Base-by-base conservation (phyloP, 1,140 invertebrate genomes). In the Habropoda laboriosa region DNA sequence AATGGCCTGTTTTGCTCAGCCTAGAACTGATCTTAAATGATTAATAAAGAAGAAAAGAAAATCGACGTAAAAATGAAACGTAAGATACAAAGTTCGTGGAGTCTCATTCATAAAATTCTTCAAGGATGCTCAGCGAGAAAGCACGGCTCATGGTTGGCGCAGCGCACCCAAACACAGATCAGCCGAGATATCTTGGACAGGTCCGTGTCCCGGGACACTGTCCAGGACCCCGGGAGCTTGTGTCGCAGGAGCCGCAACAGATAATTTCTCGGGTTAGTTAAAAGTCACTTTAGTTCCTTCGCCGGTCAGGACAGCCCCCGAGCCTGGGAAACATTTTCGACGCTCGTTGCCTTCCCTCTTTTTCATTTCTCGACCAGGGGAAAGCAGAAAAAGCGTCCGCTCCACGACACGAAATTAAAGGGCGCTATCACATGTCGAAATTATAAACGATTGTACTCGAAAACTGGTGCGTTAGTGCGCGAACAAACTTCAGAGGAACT, bases 251-350 rank as follows among this genome's bases (percentile, higher is more conserved):
- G 85, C 84, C 81, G 76, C 71, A 57, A 60, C 72, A 85, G 81
- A 88, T 91, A 87, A 88, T 91, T 90, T 85, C 85, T 82, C 66
- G 49, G 80, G 87, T 89, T 91, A 88, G 87, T 91, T 86, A 86
- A 85, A 91, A 90, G 87, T 87, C 88, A 88, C 87, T 91, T 87
- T 75, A 85, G 81, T 64, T 57, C 67, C 80, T 72, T 60, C 57
- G 61, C n/a, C n/a, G 75, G 47, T 42, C 53, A 67, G 55, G 55
- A 40, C 53, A 72, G 58, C 16, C 45, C 70, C 40, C 12, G 55
- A 79, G 88, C 82, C 88, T 91, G 89, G 87, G 87, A 91, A 91
- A 88, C 82, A 78, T 89, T 89, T 71, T 83, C 67, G 78, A 49
- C 82, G 47, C 60, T 68, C 66, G 42, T 74, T 57, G n/a, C 57